Percentiles rank a stretch among this genome's conserved stretches.
Conservation (phyloP, 2,888 invertebrate species). For the Neuroscelio doddi region DNA sequence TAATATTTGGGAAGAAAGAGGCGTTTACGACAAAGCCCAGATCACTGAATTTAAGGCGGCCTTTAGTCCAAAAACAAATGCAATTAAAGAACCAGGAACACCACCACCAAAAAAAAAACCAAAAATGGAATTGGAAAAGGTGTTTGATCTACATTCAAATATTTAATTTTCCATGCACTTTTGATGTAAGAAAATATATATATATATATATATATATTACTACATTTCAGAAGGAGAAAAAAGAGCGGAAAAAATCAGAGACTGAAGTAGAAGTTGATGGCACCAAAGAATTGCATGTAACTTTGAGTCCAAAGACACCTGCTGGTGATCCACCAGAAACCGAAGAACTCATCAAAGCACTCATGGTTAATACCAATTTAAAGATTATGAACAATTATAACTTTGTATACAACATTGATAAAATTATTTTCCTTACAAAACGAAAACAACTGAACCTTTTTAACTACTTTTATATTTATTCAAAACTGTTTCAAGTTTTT, state of each 20-base stretch:
- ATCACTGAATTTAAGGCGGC: slow-evolving; percentile 86
- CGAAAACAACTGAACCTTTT: slow-evolving; percentile 3
- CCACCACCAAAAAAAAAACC: slow-evolving; percentile 74
- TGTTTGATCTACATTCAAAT: no score
- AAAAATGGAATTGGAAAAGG: slow-evolving; percentile 68
- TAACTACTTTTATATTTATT: slow-evolving; percentile 7
- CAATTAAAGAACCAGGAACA: slow-evolving; percentile 58
- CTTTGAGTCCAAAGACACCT: slow-evolving; percentile 85
- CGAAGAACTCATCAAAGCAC: slow-evolving; percentile 89
- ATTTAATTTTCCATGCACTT: no score
- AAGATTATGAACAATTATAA: slow-evolving; percentile 12
- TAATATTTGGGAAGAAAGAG: slow-evolving; percentile 93
- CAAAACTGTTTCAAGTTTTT: no score
- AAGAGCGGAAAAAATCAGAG: slow-evolving; percentile 74
- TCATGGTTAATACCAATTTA: slow-evolving; percentile 71
- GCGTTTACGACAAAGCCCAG: slow-evolving; percentile 87
- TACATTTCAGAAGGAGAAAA: slow-evolving; percentile 70
- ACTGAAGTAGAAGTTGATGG: slow-evolving; percentile 78
- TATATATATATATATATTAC: slow-evolving; percentile 4
- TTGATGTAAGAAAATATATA: slow-evolving; percentile 8
- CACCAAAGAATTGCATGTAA: slow-evolving; percentile 83
- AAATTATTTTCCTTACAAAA: no score
- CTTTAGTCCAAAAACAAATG: slow-evolving; percentile 68
- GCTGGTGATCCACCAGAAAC: slow-evolving; percentile 93
- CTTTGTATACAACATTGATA: no score